These are phyloP conservation scores for Dicerorhinus sumatrensis DNA, from an alignment of 2,113 vertebrate genomes.

Conservation along the genomic window DNA sequence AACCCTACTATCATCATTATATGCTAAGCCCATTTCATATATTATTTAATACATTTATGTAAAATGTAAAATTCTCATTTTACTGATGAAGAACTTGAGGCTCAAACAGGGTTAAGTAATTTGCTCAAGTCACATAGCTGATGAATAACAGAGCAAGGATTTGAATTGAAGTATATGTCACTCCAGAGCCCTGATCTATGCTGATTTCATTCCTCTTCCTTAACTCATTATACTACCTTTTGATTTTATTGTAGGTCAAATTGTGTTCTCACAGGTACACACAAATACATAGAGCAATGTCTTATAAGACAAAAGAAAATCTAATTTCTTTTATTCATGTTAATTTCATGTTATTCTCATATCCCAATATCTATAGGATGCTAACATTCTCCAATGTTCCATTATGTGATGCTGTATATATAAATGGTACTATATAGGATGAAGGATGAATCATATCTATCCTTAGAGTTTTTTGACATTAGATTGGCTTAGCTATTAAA, in stretches of 20 bases:
- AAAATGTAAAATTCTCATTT: conserved; percentile 29
- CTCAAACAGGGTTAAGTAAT: background rate
- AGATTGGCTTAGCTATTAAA: conserved; percentile 45
- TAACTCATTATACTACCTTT: conserved; percentile 33
- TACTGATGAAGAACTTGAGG: conserved; percentile 42
- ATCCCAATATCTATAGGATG: background rate
- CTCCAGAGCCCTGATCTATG: background rate
- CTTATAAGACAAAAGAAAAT: background rate
- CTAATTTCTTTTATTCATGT: background rate
- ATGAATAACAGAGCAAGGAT: background rate
- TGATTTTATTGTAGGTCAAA: background rate
- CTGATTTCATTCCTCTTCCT: background rate
- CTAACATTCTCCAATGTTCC: background rate
- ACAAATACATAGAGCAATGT: background rate
- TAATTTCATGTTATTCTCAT: conserved; percentile 28
- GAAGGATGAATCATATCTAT: background rate
- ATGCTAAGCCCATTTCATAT: conserved; percentile 31
- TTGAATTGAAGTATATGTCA: background rate
- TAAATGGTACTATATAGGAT: background rate
- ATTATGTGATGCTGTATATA: background rate
- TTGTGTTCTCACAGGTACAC: background rate
- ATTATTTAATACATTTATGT: conserved; percentile 19
- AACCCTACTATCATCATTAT: background rate
- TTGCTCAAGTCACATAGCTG: background rate
- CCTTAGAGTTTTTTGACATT: background rate